Evolutionary conservation across 2,888 invertebrate species (phyloP).

Genomic region (Erannis defoliaria): DNA sequence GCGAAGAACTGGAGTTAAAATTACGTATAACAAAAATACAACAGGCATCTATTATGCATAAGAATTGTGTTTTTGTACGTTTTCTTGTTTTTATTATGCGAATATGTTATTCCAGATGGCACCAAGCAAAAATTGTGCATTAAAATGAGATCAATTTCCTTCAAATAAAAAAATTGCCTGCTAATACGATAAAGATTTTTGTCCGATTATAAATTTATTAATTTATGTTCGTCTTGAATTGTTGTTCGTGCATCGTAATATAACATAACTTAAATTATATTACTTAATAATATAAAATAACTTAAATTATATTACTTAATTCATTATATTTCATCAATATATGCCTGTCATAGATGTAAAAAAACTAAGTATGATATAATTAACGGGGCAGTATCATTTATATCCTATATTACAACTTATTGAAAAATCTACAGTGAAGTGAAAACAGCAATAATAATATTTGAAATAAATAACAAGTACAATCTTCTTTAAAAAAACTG

Average conservation of each 20-base stretch:
- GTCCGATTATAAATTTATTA: constrained; percentile 59
- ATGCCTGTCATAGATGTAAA: constrained; percentile 46
- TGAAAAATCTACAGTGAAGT: constrained; percentile 74
- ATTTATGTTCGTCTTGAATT: constrained; percentile 57
- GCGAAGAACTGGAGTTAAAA: constrained; percentile 30
- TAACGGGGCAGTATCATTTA: constrained; percentile 83
- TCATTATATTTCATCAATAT: constrained; percentile 42
- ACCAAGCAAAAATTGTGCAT: constrained; percentile 70
- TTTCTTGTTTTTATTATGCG: constrained; percentile 69
- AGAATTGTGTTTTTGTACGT: constrained; percentile 46
- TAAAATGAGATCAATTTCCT: constrained; percentile 77
- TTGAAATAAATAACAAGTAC: constrained; percentile 87
- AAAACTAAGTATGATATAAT: constrained; percentile 68
- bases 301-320: constrained; percentile 58
- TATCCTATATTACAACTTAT: constrained; percentile 83
- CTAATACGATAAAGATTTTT: constrained; percentile 66
- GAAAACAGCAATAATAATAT: constrained; percentile 82
- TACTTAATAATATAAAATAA: constrained; percentile 59
- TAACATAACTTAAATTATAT: constrained; percentile 66
- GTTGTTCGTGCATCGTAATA: constrained; percentile 72
- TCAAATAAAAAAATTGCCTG: constrained; percentile 75
- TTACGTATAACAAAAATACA: constrained; percentile 48
- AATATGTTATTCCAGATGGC: constrained; percentile 71
- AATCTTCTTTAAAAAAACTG: constrained; percentile 79
- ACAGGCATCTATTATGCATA: constrained; percentile 74